Evolutionary conservation across 2,113 vertebrate species (phyloP).

Genomic region (Platysternon megacephalum): DNA sequence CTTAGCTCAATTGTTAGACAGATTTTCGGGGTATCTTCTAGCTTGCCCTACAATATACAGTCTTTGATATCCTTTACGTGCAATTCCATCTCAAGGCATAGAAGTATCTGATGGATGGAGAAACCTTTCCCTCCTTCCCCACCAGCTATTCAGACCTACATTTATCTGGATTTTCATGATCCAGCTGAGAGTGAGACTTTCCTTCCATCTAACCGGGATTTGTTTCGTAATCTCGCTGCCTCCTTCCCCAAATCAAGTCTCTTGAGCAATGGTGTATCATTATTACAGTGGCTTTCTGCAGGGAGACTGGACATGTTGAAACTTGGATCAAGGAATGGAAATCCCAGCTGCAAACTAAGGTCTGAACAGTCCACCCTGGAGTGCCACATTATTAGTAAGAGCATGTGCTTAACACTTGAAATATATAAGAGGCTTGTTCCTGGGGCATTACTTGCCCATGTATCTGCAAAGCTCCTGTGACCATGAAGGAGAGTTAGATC

Average conservation of each 20-base stretch:
- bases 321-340: slow-evolving; percentile 16
- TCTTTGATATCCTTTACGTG: not conserved
- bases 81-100: not conserved
- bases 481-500: not conserved
- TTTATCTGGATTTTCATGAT: not conserved
- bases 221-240: not conserved
- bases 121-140: not conserved
- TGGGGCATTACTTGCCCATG: not conserved
- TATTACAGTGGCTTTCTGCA: not conserved
- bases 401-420: not conserved
- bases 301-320: not conserved
- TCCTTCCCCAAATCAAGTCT: slow-evolving; percentile 4
- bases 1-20: too few relatives aligned
- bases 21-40: too few relatives aligned
- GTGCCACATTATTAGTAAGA: not conserved
- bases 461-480: not conserved
- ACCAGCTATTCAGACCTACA: not conserved
- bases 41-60: not conserved
- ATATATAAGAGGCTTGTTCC: not conserved
- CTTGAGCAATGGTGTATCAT: not conserved
- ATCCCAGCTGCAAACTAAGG: slow-evolving; percentile 18
- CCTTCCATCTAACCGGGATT: not conserved
- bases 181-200: not conserved
- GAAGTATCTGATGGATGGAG: not conserved
- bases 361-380: not conserved